A percentile compares a stretch with the other conserved stretches of the same genome.
These are phyloP conservation scores for Drosophila falleni DNA, from an alignment of 2,888 invertebrate genomes.

Conservation along the genomic window DNA sequence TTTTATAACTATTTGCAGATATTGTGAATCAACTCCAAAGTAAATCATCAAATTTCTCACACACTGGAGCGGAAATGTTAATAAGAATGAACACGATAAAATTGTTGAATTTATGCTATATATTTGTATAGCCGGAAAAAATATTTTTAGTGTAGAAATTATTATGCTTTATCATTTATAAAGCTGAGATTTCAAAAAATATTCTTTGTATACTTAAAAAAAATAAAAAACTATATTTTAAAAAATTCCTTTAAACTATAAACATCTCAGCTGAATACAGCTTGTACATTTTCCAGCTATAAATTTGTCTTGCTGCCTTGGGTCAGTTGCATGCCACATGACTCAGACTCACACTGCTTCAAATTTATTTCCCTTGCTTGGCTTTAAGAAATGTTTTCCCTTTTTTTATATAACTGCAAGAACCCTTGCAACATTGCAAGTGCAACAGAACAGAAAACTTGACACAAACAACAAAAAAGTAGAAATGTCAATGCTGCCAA, in stretches of 20 bases:
- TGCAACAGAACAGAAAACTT: constrained; percentile 28
- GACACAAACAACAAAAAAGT: constrained; percentile 9
- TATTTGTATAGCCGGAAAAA: neutral
- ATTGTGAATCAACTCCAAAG: neutral
- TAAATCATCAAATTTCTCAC: neutral
- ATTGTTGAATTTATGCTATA: neutral
- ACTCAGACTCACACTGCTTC: neutral
- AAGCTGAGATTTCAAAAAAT: too few species aligned
- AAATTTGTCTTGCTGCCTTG: neutral
- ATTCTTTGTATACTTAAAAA: neutral
- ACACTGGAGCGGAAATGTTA: too few species aligned
- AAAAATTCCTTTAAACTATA: too few species aligned
- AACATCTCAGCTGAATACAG: neutral
- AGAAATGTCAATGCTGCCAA: constrained; percentile 43
- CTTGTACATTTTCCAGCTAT: neutral
- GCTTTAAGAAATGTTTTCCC: constrained; percentile 1
- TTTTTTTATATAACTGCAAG: constrained; percentile 37
- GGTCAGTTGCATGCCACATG: constrained; percentile 25
- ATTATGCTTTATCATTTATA: too few species aligned
- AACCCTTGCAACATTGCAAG: constrained; percentile 40
- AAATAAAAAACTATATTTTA: neutral
- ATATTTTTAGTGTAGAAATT: too few species aligned
- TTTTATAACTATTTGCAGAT: neutral
- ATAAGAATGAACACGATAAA: too few species aligned
- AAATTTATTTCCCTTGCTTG: neutral